Conservation (phyloP, 1,140 invertebrate species). For the Panagrolaimus sp. region DNA sequence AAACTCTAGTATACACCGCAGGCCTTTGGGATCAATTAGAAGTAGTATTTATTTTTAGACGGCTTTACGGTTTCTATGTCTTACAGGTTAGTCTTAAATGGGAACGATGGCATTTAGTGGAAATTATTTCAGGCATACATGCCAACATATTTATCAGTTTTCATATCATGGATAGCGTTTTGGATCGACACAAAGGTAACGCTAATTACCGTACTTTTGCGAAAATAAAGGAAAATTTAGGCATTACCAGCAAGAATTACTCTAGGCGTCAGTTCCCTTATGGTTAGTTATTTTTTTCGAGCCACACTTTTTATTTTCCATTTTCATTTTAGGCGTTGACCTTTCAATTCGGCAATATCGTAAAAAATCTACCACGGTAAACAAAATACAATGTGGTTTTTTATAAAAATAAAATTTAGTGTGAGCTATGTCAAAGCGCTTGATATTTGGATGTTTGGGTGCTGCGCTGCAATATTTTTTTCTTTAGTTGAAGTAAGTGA, state of each 20-base stretch:
- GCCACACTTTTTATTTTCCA: constrained; percentile 27
- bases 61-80: constrained; percentile 55
- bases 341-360: constrained; percentile 57
- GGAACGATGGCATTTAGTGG: constrained; percentile 13
- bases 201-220: no score
- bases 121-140: constrained; percentile 41
- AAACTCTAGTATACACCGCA: constrained; percentile 53
- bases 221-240: not conserved
- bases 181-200: constrained; percentile 53
- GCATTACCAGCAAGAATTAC: constrained; percentile 57
- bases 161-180: constrained; percentile 53
- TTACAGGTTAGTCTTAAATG: constrained; percentile 41
- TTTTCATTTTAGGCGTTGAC: constrained; percentile 39
- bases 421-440: constrained; percentile 37
- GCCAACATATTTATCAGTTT: constrained; percentile 46
- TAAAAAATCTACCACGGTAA: constrained; percentile 56
- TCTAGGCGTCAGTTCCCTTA: constrained; percentile 48
- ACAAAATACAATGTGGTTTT: constrained; percentile 22
- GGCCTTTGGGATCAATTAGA: constrained; percentile 45
- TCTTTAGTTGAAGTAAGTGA: constrained; percentile 47
- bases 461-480: constrained; percentile 56
- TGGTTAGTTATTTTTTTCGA: no score
- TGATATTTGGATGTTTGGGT: constrained; percentile 56
- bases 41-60: constrained; percentile 50
- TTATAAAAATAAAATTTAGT: not conserved